These are phyloP conservation scores for Acestrorhynchus altus DNA, from an alignment of 2,797 vertebrate genomes.

Conservation along the genomic window DNA sequence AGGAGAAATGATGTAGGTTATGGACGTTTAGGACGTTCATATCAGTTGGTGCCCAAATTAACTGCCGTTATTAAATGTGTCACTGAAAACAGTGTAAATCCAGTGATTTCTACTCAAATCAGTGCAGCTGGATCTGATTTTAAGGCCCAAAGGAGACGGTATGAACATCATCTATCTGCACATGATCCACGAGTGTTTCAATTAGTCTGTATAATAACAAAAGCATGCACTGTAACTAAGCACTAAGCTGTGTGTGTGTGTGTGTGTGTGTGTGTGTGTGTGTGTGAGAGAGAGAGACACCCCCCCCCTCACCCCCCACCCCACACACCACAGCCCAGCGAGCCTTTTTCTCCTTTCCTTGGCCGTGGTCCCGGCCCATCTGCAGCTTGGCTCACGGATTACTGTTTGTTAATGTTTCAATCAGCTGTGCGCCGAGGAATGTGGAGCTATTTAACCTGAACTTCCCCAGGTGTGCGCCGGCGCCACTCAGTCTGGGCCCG, in stretches of 20 bases:
- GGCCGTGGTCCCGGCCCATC: conserved; percentile 88
- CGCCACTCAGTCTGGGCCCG: conserved; percentile 89
- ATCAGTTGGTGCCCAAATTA: too few species aligned
- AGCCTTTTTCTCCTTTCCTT: conserved; percentile 60
- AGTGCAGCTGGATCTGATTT: background rate
- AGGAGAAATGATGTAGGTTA: too few species aligned
- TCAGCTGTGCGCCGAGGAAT: conserved; percentile 95
- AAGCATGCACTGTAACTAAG: conserved; percentile 1
- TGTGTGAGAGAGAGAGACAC: conserved; percentile 8
- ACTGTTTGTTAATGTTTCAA: conserved; percentile 97
- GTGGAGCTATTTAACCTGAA: conserved; percentile 95
- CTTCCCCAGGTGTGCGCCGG: conserved; percentile 95
- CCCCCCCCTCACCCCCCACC: background rate
- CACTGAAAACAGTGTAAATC: too few species aligned
- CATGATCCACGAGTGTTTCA: background rate
- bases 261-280: background rate
- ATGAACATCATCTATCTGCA: conserved; percentile 9
- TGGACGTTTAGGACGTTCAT: too few species aligned
- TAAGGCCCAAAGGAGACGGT: background rate
- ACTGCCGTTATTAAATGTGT: too few species aligned
- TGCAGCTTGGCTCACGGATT: conserved; percentile 86
- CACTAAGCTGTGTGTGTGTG: background rate
- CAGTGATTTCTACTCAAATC: background rate
- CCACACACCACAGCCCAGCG: background rate
- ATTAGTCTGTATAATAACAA: conserved; percentile 18